A percentile compares a stretch with the other conserved stretches of the same genome.
Conservation (phyloP, 2,797 vertebrate species). For the Tenualosa thibaudeaui region DNA sequence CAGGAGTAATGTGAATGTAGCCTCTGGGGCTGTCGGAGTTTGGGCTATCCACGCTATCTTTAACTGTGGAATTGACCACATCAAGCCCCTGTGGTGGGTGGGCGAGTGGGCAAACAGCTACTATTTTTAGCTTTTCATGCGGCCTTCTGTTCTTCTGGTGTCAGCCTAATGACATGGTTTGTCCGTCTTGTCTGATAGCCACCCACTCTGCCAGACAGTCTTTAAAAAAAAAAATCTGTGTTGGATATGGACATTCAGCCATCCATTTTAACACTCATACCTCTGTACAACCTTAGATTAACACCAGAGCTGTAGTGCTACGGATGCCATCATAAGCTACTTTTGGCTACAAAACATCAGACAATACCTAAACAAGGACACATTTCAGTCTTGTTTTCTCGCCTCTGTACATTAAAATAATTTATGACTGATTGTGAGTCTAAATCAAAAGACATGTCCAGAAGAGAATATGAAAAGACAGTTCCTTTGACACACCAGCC, state of each 20-base stretch:
- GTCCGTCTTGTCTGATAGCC: constrained; percentile 43
- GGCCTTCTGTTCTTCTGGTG: constrained; percentile 36
- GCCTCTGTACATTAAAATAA: neutral
- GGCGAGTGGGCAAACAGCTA: constrained; percentile 37
- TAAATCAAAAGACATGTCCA: constrained; percentile 52
- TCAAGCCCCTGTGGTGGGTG: constrained; percentile 26
- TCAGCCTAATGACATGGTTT: constrained; percentile 39
- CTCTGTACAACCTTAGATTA: neutral
- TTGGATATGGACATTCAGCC: constrained; percentile 12
- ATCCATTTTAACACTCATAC: constrained; percentile 6
- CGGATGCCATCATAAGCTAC: constrained; percentile 27
- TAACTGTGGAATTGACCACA: constrained; percentile 37
- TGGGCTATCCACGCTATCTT: constrained; percentile 43
- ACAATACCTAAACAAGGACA: neutral
- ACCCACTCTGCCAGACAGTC: constrained; percentile 20
- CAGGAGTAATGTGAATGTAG: constrained; percentile 18
- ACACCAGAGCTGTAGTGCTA: neutral
- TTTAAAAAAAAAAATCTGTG: neutral
- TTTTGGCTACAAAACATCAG: neutral
- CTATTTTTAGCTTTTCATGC: constrained; percentile 36
- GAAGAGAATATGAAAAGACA: constrained; percentile 6
- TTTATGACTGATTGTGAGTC: constrained; percentile 1
- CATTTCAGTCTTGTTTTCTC: constrained; percentile 7
- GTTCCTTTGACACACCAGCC: constrained; percentile 68
- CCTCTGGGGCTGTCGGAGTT: neutral